Base-by-base conservation (phyloP, 2,888 invertebrate genomes). In the Melanophora roralis region DNA sequence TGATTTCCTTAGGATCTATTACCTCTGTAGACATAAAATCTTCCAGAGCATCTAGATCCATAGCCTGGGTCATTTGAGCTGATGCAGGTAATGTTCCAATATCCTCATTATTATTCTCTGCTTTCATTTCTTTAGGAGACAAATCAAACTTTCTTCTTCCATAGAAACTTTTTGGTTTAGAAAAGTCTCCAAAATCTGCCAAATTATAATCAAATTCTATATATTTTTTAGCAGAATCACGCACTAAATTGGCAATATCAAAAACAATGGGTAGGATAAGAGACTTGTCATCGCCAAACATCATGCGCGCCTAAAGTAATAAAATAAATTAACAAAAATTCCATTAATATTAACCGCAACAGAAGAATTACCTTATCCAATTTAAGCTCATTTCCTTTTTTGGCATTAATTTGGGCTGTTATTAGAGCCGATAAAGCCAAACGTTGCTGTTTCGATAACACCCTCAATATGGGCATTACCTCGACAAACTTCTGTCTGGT, bases 191-290 rank as follows among this genome's bases (percentile, higher is more conserved):
- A 34, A 85, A 12, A 19, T 86, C 85, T 1, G 80, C 75, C 16
- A 85, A 5, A 12, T 85, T 84, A 11, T 62, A 81, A 12, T 83
- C 83, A 2, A 87, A 49, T 38, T 85, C 73, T 1, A 87, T 84
- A 32, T 86, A 86, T 7, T 85, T 87, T 16, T 85, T 89, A 36
- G 92, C 91, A 0, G 92, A 91, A 55, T 89, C 91, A 71, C 92
- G 90, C 62, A 93, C 91, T 74, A 93, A 90, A 86, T 93, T 93
- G 0, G 93, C 93, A 86, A 93, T 92, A 86, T 94, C 93, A 83
- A 92, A 90, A 75, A 93, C 91, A 79, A 93, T 92, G 9, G 94
- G 94, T 69, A 94, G 87, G 90, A 93, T 91, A 32, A 93, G 88
- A 67, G 93, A 92, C 78, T 90, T 90, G 83, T 91, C 91, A 84